Evolutionary conservation across 2,888 invertebrate genomes (phyloP).

Genomic region (Perdita meconis): DNA sequence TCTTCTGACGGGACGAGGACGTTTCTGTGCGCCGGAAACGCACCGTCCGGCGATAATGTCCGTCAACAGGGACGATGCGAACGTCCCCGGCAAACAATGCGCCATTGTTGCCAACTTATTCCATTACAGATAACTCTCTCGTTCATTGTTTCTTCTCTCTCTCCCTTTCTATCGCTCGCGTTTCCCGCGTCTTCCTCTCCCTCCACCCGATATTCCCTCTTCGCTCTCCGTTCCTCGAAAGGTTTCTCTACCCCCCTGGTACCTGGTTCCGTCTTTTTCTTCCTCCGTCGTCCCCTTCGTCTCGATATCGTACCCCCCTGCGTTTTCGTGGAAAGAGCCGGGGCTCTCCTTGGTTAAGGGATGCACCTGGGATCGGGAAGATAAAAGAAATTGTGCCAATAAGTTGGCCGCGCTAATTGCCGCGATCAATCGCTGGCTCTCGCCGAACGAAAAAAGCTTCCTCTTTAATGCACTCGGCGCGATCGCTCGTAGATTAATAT

Average conservation of each 20-base stretch:
- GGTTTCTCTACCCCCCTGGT: not conserved
- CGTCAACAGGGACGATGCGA: conserved; percentile 82
- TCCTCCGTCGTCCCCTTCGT: conserved; percentile 31
- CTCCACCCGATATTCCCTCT: conserved; percentile 47
- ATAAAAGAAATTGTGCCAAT: conserved; percentile 72
- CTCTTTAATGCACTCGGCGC: conserved; percentile 33
- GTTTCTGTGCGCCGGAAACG: conserved; percentile 79
- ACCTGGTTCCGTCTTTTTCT: conserved; percentile 40
- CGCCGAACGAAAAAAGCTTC: conserved; percentile 20
- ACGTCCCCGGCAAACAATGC: conserved; percentile 81
- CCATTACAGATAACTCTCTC: conserved; percentile 84
- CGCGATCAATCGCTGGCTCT: conserved; percentile 57
- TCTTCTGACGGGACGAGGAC: conserved; percentile 80
- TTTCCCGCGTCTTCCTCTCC: conserved; percentile 41
- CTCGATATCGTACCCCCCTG: conserved; percentile 17
- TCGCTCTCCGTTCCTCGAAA: conserved; percentile 60
- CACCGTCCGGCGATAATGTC: conserved; percentile 84
- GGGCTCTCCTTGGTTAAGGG: conserved; percentile 42
- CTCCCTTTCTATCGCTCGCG: conserved; percentile 62
- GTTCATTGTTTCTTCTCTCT: conserved; percentile 71
- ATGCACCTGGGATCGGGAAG: conserved; percentile 69
- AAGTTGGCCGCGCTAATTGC: conserved; percentile 66
- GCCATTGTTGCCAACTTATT: conserved; percentile 84
- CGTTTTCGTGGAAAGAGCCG: conserved; percentile 5
- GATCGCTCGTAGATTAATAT: conserved; percentile 40